Base-by-base conservation (phyloP, 2,888 invertebrate species). In the Ischnus inquisitorius region DNA sequence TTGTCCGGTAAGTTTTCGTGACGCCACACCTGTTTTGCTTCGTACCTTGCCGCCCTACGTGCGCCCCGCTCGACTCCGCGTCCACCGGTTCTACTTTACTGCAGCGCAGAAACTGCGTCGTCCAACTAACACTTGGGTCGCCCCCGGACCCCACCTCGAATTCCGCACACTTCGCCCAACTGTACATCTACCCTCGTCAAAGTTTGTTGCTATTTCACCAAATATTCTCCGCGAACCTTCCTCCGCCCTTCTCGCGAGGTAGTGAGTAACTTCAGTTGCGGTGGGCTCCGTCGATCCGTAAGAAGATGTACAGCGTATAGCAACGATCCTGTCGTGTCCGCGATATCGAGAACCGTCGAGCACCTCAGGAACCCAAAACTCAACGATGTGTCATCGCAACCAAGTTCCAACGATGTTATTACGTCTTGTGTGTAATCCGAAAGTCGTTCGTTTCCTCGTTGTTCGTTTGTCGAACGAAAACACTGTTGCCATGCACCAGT, bases 1-100 rank as follows among this genome's bases (percentile, higher is more conserved):
- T 87, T 91, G 19, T 92, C 91, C 69, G 92, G 90, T 90, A 79
- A 89, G 89, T 88, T 74, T 54, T 28, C 62, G 34, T n/a, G 34
- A 74, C 48, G 74, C 34, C 25, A 12, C 14, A 3, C 43, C 65
- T 43, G 43, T 12, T 19, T n/a, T 14, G 14, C 22, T 14, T 67
- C 22, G 10, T 43, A 19, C 22, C 60, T 43, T 19, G n/a, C 19
- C 8, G n/a, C 60, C n/a, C 25, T 41, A n/a, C 16, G 12, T 54
- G 22, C 54, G 39, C 57, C 41, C 25, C 71, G 22, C 57, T 54
- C 22, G 14, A 19, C 54, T 12, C 57, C 25, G 16, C 19, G 4
- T n/a, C 39, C 10, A 64, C 10, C 16, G 8, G 19, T 60, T 46
- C n/a, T 74, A 74, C 74, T 74, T 74, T 64, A 74, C 64, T 48